Evolutionary conservation across 2,113 vertebrate genomes (phyloP), one percentile per base, ranked within the genome.

Genomic region (Pheucticus melanocephalus): DNA sequence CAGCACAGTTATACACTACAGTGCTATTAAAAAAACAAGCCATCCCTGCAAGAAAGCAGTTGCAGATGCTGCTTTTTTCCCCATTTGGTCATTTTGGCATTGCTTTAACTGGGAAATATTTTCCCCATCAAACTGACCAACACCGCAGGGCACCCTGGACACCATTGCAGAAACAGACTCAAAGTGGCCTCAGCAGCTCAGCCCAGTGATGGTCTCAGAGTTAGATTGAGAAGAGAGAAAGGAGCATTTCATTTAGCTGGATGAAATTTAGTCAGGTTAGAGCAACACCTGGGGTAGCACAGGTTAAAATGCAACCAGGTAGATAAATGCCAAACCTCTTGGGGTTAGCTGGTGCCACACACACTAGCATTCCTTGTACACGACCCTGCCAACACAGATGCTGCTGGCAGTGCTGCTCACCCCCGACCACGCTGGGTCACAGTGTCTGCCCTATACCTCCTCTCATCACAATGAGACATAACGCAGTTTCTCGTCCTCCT

Each of bases 361-460:
- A 98, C 96, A 73, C 92, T 95, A 75, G 94, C 97, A 97, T 97
- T 91, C 96, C 91, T 95, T 69, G 47, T 27, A 70, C 35, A 7
- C 6, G 78, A 80, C 75, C 87, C 92, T 69, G 95, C 95, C 90
- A 78, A 69, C 79, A 84, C 53, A 56, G 84, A 84, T 23, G 15
- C 93, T 93, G 92, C 77, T 65, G 96, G 96, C 79, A 86, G 92
- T n/a, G 92, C 97, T 97, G 98, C 99, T 99, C 99, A 99, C 99
- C 98, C 98, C 98, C 86, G 75, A 64, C 92, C 97, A 98, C 57
- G 96, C 37, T 95, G 97, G 97, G 96, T 99, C 98, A 99, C 61
- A 98, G 98, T 95, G 97, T 98, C 97, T 99, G 99, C 98, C 99
- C 98, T 99, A 99, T 66, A 97, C 95, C 98, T 82, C 98, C 98